Percentiles rank a stretch among this genome's conserved stretches.
Conservation (phyloP, 2,113 vertebrate genomes). For the Tringa solitaria region DNA sequence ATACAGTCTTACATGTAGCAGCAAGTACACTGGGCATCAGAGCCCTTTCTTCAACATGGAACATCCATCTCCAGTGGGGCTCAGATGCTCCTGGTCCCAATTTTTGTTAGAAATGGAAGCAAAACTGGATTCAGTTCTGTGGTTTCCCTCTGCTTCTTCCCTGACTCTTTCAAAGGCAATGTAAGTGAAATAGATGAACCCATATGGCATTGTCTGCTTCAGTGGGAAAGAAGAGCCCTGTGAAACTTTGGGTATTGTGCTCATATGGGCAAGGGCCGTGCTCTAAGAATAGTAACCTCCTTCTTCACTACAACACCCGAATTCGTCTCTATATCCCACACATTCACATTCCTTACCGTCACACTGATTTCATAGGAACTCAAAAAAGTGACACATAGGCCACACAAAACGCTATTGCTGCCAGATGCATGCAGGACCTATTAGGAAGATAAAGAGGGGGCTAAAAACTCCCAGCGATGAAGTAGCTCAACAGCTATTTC, state of each 20-base stretch:
- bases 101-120: slow-evolving; percentile 38
- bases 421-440: background rate
- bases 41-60: slow-evolving; percentile 20
- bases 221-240: background rate
- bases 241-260: background rate
- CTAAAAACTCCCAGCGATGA: background rate
- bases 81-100: slow-evolving; percentile 70
- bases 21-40: slow-evolving; percentile 49
- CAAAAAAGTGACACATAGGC: background rate
- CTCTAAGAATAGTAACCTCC: background rate
- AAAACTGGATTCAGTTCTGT: slow-evolving; percentile 23
- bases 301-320: background rate
- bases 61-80: slow-evolving; percentile 34
- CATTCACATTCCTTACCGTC: background rate
- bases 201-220: background rate
- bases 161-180: slow-evolving; percentile 1
- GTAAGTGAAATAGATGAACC: background rate
- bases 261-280: background rate
- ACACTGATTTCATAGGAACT: slow-evolving; percentile 1
- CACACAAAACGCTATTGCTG: background rate
- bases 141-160: background rate
- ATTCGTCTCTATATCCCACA: background rate
- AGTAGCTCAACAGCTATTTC: background rate
- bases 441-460: background rate
- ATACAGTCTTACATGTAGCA: slow-evolving; percentile 54